A percentile compares a stretch with the other conserved stretches of the same genome.
These are phyloP conservation scores for Phycodurus eques DNA, from an alignment of 2,113 vertebrate species.

Conservation along the genomic window DNA sequence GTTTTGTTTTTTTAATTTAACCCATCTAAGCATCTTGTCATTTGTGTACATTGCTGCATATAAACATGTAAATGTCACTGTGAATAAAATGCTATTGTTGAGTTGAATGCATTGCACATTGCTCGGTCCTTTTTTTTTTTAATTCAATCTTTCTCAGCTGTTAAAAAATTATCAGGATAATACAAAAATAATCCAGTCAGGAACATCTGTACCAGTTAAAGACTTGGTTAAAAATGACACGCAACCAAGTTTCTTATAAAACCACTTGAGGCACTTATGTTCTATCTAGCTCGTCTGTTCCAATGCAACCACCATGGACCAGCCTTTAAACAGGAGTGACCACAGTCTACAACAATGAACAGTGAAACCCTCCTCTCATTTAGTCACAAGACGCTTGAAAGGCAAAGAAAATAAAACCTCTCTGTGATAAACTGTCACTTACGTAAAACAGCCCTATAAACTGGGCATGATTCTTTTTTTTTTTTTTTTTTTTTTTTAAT, in stretches of 20 bases:
- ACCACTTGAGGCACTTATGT: not conserved
- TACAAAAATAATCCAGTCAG: not conserved
- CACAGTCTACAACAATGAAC: not conserved
- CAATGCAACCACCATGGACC: too few species aligned
- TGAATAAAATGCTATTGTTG: constrained; percentile 34
- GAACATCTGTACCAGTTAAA: not conserved
- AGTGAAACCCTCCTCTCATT: not conserved
- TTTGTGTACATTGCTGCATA: constrained; percentile 34
- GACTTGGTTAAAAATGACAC: not conserved
- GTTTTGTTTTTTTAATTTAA: constrained; percentile 46
- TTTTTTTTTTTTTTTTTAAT: constrained; percentile 1
- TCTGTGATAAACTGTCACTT: constrained; percentile 4
- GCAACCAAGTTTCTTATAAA: not conserved
- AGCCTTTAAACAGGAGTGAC: not conserved
- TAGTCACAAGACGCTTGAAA: not conserved
- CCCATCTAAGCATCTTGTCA: constrained; percentile 39
- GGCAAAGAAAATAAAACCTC: constrained; percentile 26
- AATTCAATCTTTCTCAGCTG: not conserved
- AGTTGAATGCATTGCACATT: constrained; percentile 1
- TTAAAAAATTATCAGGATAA: not conserved
- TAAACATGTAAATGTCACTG: constrained; percentile 25
- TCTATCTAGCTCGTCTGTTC: not conserved
- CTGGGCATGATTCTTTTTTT: not conserved
- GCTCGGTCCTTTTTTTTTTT: not conserved
- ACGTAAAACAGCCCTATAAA: constrained; percentile 5